These are phyloP conservation scores for Albula glossodonta DNA, from an alignment of 2,113 vertebrate species.

Conservation along the genomic window DNA sequence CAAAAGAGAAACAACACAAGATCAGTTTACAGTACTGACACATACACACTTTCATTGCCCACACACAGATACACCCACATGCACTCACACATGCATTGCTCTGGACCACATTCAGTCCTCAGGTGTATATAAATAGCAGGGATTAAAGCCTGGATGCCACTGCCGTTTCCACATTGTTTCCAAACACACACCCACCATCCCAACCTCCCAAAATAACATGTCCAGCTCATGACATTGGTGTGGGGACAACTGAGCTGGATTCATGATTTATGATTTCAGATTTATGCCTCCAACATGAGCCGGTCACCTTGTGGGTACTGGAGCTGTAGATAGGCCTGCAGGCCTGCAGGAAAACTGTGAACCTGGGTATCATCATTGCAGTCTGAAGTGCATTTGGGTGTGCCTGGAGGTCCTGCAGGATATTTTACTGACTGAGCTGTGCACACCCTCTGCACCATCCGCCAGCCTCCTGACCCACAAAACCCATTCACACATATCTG, in stretches of 20 bases:
- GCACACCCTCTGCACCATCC: too few relatives aligned
- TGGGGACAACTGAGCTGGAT: neutral
- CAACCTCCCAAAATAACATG: constrained; percentile 28
- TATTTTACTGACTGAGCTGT: too few relatives aligned
- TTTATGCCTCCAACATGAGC: neutral
- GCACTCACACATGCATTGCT: neutral
- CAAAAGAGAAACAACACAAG: too few relatives aligned
- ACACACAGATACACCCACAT: too few relatives aligned
- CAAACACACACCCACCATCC: neutral
- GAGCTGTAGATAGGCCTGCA: neutral
- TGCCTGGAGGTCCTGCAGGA: too few relatives aligned
- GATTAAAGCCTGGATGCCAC: constrained; percentile 24
- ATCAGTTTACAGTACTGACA: too few relatives aligned
- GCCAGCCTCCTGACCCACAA: too few relatives aligned
- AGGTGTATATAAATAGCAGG: constrained; percentile 11
- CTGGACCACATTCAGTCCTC: neutral
- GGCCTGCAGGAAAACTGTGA: neutral
- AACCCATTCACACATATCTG: too few relatives aligned
- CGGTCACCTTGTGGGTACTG: neutral
- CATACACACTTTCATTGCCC: neutral
- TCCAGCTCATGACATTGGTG: neutral
- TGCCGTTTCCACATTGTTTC: neutral
- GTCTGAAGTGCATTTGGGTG: neutral
- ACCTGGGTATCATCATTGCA: neutral
- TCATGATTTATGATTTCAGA: neutral